Conservation (phyloP, 2,797 vertebrate genomes). For the Podarcis siculus region DNA sequence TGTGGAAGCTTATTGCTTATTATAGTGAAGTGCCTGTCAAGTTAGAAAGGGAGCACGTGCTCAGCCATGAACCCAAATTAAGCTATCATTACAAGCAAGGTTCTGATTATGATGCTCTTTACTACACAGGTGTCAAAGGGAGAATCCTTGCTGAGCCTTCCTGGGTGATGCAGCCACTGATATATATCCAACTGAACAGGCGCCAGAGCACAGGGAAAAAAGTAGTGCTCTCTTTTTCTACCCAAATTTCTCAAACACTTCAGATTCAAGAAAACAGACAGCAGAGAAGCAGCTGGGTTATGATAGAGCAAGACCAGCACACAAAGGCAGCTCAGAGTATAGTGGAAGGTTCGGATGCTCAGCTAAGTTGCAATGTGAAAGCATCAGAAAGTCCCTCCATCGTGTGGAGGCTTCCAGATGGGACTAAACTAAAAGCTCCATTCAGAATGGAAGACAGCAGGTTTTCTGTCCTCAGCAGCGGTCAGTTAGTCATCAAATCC, state of each 20-base stretch:
- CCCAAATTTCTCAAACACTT: slow-evolving; percentile 73
- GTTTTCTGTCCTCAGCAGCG: slow-evolving; percentile 80
- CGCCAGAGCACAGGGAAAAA: slow-evolving; percentile 83
- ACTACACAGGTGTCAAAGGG: slow-evolving; percentile 89
- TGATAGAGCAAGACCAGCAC: slow-evolving; percentile 80
- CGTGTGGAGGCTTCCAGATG: slow-evolving; percentile 86
- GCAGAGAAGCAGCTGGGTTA: slow-evolving; percentile 84
- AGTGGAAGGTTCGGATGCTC: slow-evolving; percentile 76
- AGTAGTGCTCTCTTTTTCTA: slow-evolving; percentile 81
- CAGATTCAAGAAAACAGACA: slow-evolving; percentile 61
- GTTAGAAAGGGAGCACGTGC: slow-evolving; percentile 77
- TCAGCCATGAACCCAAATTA: slow-evolving; percentile 74
- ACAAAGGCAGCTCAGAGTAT: slow-evolving; percentile 68
- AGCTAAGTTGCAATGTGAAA: slow-evolving; percentile 82
- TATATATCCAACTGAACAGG: slow-evolving; percentile 87
- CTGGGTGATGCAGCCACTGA: slow-evolving; percentile 86
- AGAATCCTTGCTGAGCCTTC: slow-evolving; percentile 79
- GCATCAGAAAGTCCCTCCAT: slow-evolving; percentile 82
- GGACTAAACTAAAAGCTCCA: slow-evolving; percentile 80
- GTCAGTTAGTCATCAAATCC: slow-evolving; percentile 78
- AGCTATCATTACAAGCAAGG: slow-evolving; percentile 86
- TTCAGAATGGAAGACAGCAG: slow-evolving; percentile 70
- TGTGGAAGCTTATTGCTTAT: slow-evolving; percentile 94
- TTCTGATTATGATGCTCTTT: slow-evolving; percentile 82
- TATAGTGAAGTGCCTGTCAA: slow-evolving; percentile 90